A percentile compares a stretch with the other conserved stretches of the same genome.
phyloP scores from a whole-genome alignment of 2,888 invertebrate species.

The Papilio gigon region DNA sequence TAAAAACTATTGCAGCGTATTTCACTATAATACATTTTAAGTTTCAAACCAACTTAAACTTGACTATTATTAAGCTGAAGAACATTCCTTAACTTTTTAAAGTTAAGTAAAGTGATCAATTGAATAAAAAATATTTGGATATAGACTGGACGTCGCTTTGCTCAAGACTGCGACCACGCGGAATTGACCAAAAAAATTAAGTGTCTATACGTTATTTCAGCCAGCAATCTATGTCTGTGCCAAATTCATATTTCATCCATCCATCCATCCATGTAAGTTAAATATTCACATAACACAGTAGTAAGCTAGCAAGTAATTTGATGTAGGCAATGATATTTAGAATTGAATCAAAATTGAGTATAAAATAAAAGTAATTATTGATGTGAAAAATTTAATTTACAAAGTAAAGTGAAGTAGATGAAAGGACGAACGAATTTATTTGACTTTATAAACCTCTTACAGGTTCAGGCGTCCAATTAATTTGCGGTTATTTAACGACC shows the following conservation, averaged over 20 bases:
- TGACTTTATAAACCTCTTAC: slow-evolving; percentile 20
- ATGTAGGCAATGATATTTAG: background rate
- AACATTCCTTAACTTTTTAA: background rate
- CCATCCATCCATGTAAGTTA: no score
- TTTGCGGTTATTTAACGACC: slow-evolving; percentile 10
- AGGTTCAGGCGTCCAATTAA: slow-evolving; percentile 25
- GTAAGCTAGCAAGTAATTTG: background rate
- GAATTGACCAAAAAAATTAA: no score
- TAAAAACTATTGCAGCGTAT: slow-evolving; percentile 23
- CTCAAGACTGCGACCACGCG: no score
- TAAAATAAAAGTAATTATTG: background rate
- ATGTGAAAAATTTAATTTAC: slow-evolving; percentile 8
- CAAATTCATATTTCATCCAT: no score
- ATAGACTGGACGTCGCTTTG: no score
- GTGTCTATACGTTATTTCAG: no score
- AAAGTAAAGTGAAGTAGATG: slow-evolving; percentile 4
- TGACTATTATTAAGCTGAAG: background rate
- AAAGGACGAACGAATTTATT: slow-evolving; percentile 19
- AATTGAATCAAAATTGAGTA: background rate
- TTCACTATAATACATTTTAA: slow-evolving; percentile 21
- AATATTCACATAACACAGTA: no score
- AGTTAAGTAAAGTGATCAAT: no score
- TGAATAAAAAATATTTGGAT: no score
- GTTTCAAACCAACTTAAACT: slow-evolving; percentile 7
- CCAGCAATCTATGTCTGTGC: no score